Base-by-base conservation (phyloP, 1,140 invertebrate species). In the Trichonephila clavata region DNA sequence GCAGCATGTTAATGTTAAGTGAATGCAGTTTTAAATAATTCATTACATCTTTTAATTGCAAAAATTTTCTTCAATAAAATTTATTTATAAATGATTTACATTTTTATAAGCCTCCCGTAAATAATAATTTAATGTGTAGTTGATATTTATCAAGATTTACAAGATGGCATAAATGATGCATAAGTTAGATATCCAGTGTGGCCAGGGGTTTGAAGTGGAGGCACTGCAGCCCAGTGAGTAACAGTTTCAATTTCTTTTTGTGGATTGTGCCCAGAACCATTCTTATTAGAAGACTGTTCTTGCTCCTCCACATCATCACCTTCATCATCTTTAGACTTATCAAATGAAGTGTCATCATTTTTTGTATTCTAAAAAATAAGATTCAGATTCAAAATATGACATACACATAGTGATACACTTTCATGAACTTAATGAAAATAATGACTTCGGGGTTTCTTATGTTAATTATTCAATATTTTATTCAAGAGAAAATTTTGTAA, bases 171-270 rank as follows among this genome's bases (percentile, higher is more conserved):
- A 92, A 98, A 96, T 5, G 98, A 98, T 8, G 98, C 98, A 96
- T 99, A 98, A 39, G 98, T 99, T 61, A 99, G 96, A 96, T 98
- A 99, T 14, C 99, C 99, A 50, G 98, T 99, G 96, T 99, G 99
- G 0, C 98, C 98, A 18, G 98, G 97, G 95, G 97, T 97, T 93
- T 96, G 96, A 92, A 96, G 94, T 43, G 97, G 97, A 94, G 97
- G 97, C 10, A 97, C 95, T 0, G 97, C 97, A 61, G 98, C 97
- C 68, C 97, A 96, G 97, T 95, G 96, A 95, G 94, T 83, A 16
- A 65, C 83, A 86, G 39, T 94, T 94, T 94, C 60, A 89, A 63
- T 5, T 60, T 87, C 32, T 92, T 94, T 90, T 59, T 24, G 24
- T n/a, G 68, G 43, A 80, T 32, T 61, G 7, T 21, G n/a, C 4